Evolutionary conservation across 2,888 invertebrate genomes (phyloP).

Genomic region (Scaptodrosophila latifasciaeformis): DNA sequence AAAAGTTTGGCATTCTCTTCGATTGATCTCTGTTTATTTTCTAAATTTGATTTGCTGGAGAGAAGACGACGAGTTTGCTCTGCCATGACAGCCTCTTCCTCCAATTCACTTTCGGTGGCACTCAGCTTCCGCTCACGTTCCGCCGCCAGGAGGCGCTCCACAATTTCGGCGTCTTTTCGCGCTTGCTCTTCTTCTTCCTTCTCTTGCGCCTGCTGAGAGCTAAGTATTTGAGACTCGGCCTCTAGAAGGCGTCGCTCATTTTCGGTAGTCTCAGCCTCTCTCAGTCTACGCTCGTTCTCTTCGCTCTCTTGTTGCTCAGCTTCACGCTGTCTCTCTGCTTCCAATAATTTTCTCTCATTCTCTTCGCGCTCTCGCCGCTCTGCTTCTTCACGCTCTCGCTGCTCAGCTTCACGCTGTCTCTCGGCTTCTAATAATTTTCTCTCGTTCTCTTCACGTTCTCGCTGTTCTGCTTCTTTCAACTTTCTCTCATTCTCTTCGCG

Average conservation of each 20-base stretch:
- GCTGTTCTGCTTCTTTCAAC: constrained; percentile 26
- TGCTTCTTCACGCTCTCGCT: constrained; percentile 17
- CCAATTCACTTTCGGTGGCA: constrained; percentile 52
- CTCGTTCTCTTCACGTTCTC: constrained; percentile 30
- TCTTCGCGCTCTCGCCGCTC: constrained; percentile 16
- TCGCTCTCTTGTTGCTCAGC: constrained; percentile 29
- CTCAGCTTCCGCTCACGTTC: constrained; percentile 52
- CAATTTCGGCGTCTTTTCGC: constrained; percentile 47
- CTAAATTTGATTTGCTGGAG: constrained; percentile 38
- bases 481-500: constrained; percentile 28
- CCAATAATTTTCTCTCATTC: constrained; percentile 16
- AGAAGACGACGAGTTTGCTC: constrained; percentile 38
- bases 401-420: constrained; percentile 32
- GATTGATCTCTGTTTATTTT: constrained; percentile 57
- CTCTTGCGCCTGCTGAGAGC: constrained; percentile 13
- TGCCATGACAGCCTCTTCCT: constrained; percentile 44
- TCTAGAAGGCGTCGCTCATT: constrained; percentile 39
- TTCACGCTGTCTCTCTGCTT: constrained; percentile 13
- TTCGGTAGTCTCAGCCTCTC: constrained; percentile 30
- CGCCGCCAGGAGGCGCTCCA: constrained; percentile 46
- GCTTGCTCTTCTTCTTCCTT: constrained; percentile 42
- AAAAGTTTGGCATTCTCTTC: constrained; percentile 70
- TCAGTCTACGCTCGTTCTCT: constrained; percentile 30
- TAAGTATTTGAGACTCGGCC: constrained; percentile 23
- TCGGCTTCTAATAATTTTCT: constrained; percentile 32